Percentiles rank a stretch among this genome's conserved stretches.
phyloP scores from a whole-genome alignment of 2,888 invertebrate genomes.

The Campoplex capitator region DNA sequence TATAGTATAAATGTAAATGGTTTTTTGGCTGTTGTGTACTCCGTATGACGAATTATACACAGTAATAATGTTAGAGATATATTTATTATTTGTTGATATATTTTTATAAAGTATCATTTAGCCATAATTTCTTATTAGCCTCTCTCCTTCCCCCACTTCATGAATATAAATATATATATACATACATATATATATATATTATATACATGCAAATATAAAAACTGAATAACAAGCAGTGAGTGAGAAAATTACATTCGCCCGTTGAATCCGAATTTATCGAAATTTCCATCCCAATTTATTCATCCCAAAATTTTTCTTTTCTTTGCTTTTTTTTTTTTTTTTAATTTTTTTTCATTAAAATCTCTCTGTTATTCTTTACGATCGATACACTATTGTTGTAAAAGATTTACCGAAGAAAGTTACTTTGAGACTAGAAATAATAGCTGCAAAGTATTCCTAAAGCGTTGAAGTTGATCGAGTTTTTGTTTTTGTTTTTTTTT shows the following conservation, averaged over 20 bases:
- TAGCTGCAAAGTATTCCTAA: neutral
- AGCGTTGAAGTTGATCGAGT: neutral
- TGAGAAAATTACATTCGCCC: neutral
- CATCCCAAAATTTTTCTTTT: neutral
- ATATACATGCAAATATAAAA: neutral
- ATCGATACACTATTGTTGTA: neutral
- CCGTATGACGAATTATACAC: conserved; percentile 75
- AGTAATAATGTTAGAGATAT: conserved; percentile 81
- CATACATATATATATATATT: neutral
- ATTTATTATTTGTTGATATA: conserved; percentile 84
- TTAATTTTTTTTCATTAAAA: neutral
- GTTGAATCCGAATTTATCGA: conserved; percentile 3
- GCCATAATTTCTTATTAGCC: conserved; percentile 72
- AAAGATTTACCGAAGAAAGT: neutral
- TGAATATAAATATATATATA: neutral
- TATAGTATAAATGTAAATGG: conserved; percentile 80
- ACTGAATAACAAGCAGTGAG: conserved; percentile 1
- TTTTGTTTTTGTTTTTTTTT: neutral
- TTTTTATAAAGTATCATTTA: conserved; percentile 84
- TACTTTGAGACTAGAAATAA: neutral
- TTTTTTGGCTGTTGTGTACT: conserved; percentile 74
- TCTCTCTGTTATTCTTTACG: neutral
- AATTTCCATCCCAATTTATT: neutral
- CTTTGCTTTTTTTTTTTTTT: neutral
- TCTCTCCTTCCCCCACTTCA: conserved; percentile 13